Percentiles rank a stretch among this genome's conserved stretches.
These are phyloP conservation scores for Eriosoma lanigerum DNA, from an alignment of 1,140 invertebrate species.

Conservation along the genomic window DNA sequence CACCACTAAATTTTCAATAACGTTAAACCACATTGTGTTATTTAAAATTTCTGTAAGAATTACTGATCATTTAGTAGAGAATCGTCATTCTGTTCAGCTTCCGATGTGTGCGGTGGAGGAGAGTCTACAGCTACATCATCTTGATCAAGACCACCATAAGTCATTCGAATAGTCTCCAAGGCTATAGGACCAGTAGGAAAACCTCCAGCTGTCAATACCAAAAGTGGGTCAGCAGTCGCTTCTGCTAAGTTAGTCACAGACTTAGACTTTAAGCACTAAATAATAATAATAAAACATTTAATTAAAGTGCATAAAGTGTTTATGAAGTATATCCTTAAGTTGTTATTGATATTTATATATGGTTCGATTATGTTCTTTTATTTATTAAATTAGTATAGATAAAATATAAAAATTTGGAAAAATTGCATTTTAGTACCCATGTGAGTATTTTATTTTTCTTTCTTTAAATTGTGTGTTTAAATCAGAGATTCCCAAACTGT, in stretches of 20 bases:
- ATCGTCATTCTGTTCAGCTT: constrained; percentile 47
- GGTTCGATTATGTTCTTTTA: no score
- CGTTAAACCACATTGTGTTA: not conserved
- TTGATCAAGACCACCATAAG: constrained; percentile 16
- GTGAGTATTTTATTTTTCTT: no score
- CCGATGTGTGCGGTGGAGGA: constrained; percentile 9
- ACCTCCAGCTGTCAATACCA: constrained; percentile 59
- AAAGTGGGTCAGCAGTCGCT: constrained; percentile 82
- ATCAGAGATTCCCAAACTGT: no score
- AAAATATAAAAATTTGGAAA: no score
- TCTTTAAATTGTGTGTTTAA: no score
- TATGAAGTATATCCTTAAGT: no score
- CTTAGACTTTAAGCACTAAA: constrained; percentile 90
- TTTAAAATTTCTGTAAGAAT: not conserved
- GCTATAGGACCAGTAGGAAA: constrained; percentile 30
- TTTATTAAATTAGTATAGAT: no score
- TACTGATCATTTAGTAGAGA: constrained; percentile 22
- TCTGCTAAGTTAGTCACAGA: constrained; percentile 91
- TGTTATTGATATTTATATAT: no score
- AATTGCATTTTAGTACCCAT: no score
- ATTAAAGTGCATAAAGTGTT: no score
- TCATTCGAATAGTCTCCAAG: constrained; percentile 5
- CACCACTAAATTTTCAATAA: not conserved
- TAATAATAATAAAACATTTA: constrained; percentile 47
- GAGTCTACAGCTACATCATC: constrained; percentile 41